Percentiles rank a stretch among this genome's conserved stretches.
Evolutionary conservation across 2,888 invertebrate species (phyloP).

Genomic region (Anorthoa munda): DNA sequence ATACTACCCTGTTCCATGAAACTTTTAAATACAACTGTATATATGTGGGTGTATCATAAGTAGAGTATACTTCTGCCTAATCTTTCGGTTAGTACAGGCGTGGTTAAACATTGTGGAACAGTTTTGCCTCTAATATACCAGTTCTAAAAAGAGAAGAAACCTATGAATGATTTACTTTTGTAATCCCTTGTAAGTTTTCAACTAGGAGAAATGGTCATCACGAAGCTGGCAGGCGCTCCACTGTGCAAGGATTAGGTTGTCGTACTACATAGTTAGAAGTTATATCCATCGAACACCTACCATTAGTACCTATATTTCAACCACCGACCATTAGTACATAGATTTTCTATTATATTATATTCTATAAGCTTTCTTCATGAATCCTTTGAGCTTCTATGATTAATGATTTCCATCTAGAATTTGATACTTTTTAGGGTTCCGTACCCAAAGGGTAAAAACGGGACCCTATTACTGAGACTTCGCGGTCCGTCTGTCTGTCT

Average conservation of each 20-base stretch:
- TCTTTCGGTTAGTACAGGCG: too few species aligned
- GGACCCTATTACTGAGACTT: too few species aligned
- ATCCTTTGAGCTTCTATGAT: neutral
- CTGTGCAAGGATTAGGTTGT: constrained; percentile 35
- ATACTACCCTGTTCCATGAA: neutral
- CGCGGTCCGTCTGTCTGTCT: too few species aligned
- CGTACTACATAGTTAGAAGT: neutral
- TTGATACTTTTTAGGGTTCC: neutral
- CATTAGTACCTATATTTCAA: constrained; percentile 2
- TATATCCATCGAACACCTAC: constrained; percentile 1
- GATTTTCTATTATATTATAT: too few species aligned
- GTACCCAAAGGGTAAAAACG: too few species aligned
- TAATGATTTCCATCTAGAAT: neutral
- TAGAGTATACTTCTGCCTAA: neutral
- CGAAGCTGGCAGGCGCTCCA: constrained; percentile 31
- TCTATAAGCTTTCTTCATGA: neutral
- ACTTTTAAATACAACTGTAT: neutral
- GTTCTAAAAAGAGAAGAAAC: constrained; percentile 19
- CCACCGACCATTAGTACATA: too few species aligned
- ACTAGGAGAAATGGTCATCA: constrained; percentile 58
- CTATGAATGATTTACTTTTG: constrained; percentile 34
- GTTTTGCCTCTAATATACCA: neutral
- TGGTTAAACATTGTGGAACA: neutral
- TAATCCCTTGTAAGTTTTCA: constrained; percentile 46
- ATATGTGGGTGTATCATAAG: neutral